phyloP scores from a whole-genome alignment of 2,113 vertebrate species.

The Tragelaphus scriptus region DNA sequence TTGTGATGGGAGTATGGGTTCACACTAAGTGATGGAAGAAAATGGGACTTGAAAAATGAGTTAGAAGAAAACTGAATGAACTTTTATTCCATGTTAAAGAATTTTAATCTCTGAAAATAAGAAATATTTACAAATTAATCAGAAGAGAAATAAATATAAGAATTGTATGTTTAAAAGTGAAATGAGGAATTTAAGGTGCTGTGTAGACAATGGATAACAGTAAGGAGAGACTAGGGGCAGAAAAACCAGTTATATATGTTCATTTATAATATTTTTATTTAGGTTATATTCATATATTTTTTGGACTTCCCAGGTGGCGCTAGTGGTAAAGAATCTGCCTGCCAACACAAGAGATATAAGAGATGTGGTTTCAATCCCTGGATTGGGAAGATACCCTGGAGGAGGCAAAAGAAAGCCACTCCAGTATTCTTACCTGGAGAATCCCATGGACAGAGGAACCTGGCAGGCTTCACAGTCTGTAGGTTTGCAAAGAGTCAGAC shows the following conservation, averaged over 20 bases:
- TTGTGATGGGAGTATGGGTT: background rate
- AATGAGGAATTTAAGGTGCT: background rate
- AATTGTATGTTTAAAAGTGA: background rate
- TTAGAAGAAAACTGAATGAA: background rate
- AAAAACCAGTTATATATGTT: background rate
- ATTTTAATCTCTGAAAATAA: slow-evolving; percentile 31
- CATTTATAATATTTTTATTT: background rate
- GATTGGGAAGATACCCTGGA: background rate
- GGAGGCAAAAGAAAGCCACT: background rate
- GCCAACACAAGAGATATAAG: background rate
- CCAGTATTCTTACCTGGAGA: background rate
- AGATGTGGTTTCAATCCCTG: background rate
- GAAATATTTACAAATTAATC: background rate
- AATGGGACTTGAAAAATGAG: background rate
- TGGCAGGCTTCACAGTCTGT: background rate
- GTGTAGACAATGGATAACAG: background rate
- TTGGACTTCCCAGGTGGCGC: background rate
- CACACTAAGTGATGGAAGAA: background rate
- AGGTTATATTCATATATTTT: background rate
- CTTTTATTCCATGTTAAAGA: background rate
- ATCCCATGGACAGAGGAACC: background rate
- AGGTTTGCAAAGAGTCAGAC: background rate
- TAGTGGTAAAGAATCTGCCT: background rate
- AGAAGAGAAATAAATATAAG: background rate
- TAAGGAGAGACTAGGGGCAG: background rate